Base-by-base conservation (phyloP, 2,113 vertebrate species). In the Notothenia coriiceps region DNA sequence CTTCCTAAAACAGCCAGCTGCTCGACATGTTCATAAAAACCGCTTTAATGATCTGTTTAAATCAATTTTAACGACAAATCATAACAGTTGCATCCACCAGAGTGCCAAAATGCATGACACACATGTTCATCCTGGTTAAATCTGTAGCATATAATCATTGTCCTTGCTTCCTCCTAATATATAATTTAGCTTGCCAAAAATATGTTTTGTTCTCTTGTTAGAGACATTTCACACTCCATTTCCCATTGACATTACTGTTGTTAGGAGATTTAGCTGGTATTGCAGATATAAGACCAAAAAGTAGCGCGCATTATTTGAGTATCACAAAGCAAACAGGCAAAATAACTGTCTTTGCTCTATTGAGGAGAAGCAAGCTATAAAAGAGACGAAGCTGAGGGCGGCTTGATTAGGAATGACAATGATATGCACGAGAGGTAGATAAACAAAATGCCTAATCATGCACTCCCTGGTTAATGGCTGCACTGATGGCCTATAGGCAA, bases 321-420 rank as follows among this genome's bases (percentile, higher is more conserved):
- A 46, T 22, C 10, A 22, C 61, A 60, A 18, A 29, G 22, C 8
- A 54, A 68, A 60, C 20, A 77, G 29, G 33, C 7, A 33, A 20
- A 51, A 46, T 49, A 35, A 5, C 12, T 11, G 63, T 55, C 60
- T 43, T 56, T 77, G 60, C 74, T 55, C 18, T 70, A 57, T 75
- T n/a, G n/a, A 55, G 60, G 33, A 55, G 50, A 56, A 65, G 40
- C 29, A 2, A 44, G 43, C 69, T 75, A 69, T 79, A 62, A 5
- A 59, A 56, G 10, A 75, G 54, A 82, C 0, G 22, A 77, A 78
- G 77, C 74, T 74, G 81, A 64, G 25, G 18, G 44, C 10, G 22
- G 35, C 75, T 80, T 83, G 77, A 92, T 89, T 91, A 87, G 88
- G 85, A 82, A 84, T 88, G 86, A 87, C 88, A 87, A 64, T 46